Evolutionary conservation across 1,140 invertebrate genomes (phyloP), one percentile per base, ranked within the genome.

Genomic region (Pachyrhynchus sulphureomaculatus): DNA sequence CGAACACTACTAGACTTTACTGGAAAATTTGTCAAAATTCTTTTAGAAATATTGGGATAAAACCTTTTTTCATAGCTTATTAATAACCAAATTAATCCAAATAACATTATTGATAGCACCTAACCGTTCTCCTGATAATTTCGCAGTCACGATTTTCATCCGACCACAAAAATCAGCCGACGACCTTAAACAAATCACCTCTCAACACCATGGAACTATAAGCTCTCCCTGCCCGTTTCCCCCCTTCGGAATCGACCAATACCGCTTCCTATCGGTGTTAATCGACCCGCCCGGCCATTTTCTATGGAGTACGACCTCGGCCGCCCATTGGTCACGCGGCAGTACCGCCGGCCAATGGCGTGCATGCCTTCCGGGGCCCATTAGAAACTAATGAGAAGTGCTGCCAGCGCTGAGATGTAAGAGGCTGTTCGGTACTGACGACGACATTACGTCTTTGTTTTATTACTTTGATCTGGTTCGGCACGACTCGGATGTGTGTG

Each of bases 321-420:
- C 9, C 21, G 54, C 12, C 32, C 29, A 57, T 57, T 57, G 54
- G 54, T 33, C 54, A 41, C 10, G 39, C 37, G 23, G 41, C 17
- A 12, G 2, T n/a, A n/a, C 15, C 29, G 17, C 12, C 20, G 41
- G 20, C 54, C 54, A 57, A 57, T 57, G 29, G 37, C 10, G 39
- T 23, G 54, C 41, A 29, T n/a, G 18, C 13, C 24, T 21, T 4
- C 3, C 13, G n/a, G 24, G 47, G n/a, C 42, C 54, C 42, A 47
- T 34, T 45, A 24, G 54, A 29, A 12, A 57, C 52, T 55, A 55
- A 55, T 55, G 52, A 55, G 52, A 55, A 42, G 52, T 34, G 52
- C 20, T 13, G 18, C 32, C 12, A 23, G 44, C 23, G 23, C 44
- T 9, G 15, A 18, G 47, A 29, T 29, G 26, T 29, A 29, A 29